Base-by-base conservation (phyloP, 23 tunicate species). In the Styela plicata region DNA sequence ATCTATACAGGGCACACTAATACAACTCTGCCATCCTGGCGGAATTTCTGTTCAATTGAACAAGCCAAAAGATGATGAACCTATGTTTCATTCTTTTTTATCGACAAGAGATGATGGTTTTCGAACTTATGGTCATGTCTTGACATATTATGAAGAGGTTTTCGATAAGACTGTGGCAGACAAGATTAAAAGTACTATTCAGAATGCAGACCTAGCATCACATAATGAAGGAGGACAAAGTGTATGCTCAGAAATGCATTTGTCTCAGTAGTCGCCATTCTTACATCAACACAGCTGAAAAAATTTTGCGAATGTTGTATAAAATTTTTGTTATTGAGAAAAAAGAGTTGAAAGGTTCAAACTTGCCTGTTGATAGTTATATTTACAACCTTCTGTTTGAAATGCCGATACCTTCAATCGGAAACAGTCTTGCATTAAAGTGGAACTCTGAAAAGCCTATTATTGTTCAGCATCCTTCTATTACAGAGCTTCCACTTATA, bases 311-410 rank as follows among this genome's bases (percentile, higher is more conserved):
- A 35, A 70, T 73, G 0, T 69, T 93, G 36, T 76, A 70, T 70
- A 71, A 69, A 69, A 63, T 82, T 67, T 93, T 93, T 70, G 87
- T 85, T n/a, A 30, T 64, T 0, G 63, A 76, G 2, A 52, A 63
- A 29, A 33, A 80, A 21, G 31, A 27, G n/a, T 21, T 27, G 10
- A 63, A 62, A 26, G 71, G 31, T 2, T 36, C 52, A 27, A 57
- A 23, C 31, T 68, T 84, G 22, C 87, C 89, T 0, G 80, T 93
- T 74, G 98, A 93, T 65, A 88, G 93, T 66, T 93, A 80, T 78
- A 84, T 93, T 27, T 93, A 93, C 78, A 93, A 93, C 71, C 82
- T 93, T 33, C 62, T 93, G 78, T 88, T 84, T 79, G 98, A 93
- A 85, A 87, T 87, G 24, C 89, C 97, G 23, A 53, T 67, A 17